Evolutionary conservation across 30 jellyfish, hydroid and myxozoan species (phyloP).

Genomic region (Turritopsis rubra): DNA sequence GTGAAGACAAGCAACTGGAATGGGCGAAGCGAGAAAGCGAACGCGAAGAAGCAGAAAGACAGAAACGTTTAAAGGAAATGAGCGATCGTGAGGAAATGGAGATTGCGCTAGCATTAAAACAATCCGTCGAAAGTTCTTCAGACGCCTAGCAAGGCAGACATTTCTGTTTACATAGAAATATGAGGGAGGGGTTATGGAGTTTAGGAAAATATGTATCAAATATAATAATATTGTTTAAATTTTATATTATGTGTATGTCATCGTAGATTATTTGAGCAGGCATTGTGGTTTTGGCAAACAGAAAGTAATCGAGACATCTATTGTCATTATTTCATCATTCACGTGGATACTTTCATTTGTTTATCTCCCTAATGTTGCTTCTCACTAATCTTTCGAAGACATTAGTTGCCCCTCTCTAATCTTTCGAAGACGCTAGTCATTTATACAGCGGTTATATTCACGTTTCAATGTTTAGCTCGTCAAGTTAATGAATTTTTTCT

Average conservation of each 20-base stretch:
- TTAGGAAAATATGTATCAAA: neutral
- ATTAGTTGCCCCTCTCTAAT: too few species aligned
- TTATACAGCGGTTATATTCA: neutral
- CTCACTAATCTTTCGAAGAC: too few species aligned
- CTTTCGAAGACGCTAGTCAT: neutral
- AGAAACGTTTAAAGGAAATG: conserved; percentile 34
- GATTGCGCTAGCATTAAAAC: conserved; percentile 76
- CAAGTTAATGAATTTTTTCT: neutral
- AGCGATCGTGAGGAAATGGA: conserved; percentile 67
- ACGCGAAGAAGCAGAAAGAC: conserved; percentile 50
- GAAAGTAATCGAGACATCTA: too few species aligned
- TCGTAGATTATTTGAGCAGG: neutral
- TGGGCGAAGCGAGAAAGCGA: conserved; percentile 67
- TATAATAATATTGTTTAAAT: neutral
- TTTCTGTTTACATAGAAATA: neutral
- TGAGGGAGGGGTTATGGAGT: neutral
- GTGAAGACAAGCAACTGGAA: conserved; percentile 29
- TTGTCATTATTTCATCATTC: too few species aligned
- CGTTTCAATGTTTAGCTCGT: neutral
- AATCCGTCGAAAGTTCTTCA: conserved; percentile 90
- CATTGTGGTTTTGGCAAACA: too few species aligned
- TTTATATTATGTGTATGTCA: neutral
- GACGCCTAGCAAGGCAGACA: conserved; percentile 56
- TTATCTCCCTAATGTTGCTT: too few species aligned
- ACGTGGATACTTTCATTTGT: too few species aligned